phyloP scores from a whole-genome alignment of 2,888 invertebrate genomes.

The Autographa pulchrina region DNA sequence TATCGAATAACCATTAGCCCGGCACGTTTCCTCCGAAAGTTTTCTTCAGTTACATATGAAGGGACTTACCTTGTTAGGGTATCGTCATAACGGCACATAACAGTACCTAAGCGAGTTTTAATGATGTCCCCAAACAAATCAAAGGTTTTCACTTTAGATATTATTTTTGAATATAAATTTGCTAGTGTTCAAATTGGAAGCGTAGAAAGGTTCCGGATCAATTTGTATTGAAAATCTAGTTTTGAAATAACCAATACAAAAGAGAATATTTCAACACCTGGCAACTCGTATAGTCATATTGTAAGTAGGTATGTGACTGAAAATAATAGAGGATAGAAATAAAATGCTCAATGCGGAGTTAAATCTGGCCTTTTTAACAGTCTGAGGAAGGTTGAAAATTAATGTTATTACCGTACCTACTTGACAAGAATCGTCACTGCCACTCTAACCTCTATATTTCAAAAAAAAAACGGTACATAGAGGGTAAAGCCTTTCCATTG shows the following conservation, averaged over 20 bases:
- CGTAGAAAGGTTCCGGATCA: background rate
- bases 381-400: background rate
- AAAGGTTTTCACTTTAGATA: background rate
- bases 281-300: too few species aligned
- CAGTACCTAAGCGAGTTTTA: constrained; percentile 59
- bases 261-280: too few species aligned
- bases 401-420: background rate
- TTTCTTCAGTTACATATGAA: constrained; percentile 29
- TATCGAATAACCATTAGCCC: constrained; percentile 52
- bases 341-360: too few species aligned
- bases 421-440: background rate
- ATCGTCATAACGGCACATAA: constrained; percentile 21
- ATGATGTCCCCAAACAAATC: constrained; percentile 43
- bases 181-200: too few species aligned
- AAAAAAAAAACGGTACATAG: background rate
- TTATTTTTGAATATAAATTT: background rate
- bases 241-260: too few species aligned
- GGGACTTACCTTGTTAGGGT: constrained; percentile 12
- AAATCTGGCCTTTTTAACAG: background rate
- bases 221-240: background rate
- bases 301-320: too few species aligned
- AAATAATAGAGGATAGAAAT: too few species aligned
- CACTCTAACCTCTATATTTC: background rate
- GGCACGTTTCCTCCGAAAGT: constrained; percentile 34
- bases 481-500: background rate